Conservation (phyloP, 1,140 invertebrate genomes). For the Trachymyrmex septentrionalis region DNA sequence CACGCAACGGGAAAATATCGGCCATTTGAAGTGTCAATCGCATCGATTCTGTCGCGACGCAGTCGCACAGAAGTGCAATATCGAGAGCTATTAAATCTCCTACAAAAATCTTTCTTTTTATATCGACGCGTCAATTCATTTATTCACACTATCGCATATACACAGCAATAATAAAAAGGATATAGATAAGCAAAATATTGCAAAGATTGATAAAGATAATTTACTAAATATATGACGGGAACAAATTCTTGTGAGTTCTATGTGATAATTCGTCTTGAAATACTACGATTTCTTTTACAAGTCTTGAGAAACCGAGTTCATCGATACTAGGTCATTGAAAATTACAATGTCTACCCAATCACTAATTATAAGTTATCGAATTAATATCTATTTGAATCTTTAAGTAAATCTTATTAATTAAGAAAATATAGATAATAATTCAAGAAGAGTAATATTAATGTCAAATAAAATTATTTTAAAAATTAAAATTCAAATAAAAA, state of each 20-base stretch:
- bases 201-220: neutral
- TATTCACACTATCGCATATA: neutral
- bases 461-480: neutral
- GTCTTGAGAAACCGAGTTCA: neutral
- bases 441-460: neutral
- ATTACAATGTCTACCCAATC: neutral
- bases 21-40: slow-evolving; percentile 1
- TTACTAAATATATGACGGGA: neutral
- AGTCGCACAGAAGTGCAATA: slow-evolving; percentile 20
- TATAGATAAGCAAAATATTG: neutral
- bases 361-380: neutral
- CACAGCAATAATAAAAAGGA: slow-evolving; percentile 1
- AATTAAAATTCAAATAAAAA: neutral
- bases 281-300: neutral
- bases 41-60: slow-evolving; percentile 23
- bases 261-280: neutral
- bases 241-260: neutral
- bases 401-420: neutral
- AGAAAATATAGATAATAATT: neutral
- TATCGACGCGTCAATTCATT: slow-evolving; percentile 4
- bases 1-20: slow-evolving; percentile 20
- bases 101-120: slow-evolving; percentile 27
- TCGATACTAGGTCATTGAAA: neutral
- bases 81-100: slow-evolving; percentile 14
- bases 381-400: neutral